Base-by-base conservation (phyloP, 30 jellyfish, hydroid and myxozoan genomes). In the Hydractinia echinata region DNA sequence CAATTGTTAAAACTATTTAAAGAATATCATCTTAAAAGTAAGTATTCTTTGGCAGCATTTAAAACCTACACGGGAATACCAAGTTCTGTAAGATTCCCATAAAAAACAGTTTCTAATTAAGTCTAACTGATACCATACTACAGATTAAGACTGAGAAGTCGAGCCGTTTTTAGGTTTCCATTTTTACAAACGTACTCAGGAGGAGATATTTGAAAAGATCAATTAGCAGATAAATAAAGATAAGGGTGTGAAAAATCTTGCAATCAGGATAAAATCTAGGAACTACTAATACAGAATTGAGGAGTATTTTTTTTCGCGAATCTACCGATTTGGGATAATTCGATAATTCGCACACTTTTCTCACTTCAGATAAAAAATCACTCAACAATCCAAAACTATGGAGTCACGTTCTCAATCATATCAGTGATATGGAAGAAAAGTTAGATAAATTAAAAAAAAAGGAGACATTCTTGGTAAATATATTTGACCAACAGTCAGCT, bases 371-470 rank as follows among this genome's bases (percentile, higher is more conserved):
- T 62, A 62, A 10, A 62, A 62, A 44, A 62, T 5, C 50, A 19
- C 21, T 9, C 53, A 68, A 82, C 8, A 10, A 39, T 4, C 81
- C 60, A 49, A 21, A 21, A 19, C 21, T 55, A 14, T 86, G 56
- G 18, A 84, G 80, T 16, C 76, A 81, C 60, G 30, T 82, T 19
- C 82, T 53, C 5, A 52, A 86, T 44, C 88, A 86, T 50, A 79
- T 86, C 50, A 56, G 50, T 50, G 89, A 72, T 6, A 21, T 86
- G 72, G 85, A 79, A 61, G 88, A 89, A 48, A 86, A 86, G 67
- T 39, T 86, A 44, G 82, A 79, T 51, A 79, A 74, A 66, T 86
- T 86, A 13, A 79, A 79, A 64, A 76, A 78, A 49, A 86, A 72
- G 61, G 78, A 86, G 95, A 89, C 78, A 53, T 9, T 6, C 53